These are phyloP conservation scores for Shinisaurus crocodilurus DNA, from an alignment of 2,113 vertebrate species.

Conservation along the genomic window DNA sequence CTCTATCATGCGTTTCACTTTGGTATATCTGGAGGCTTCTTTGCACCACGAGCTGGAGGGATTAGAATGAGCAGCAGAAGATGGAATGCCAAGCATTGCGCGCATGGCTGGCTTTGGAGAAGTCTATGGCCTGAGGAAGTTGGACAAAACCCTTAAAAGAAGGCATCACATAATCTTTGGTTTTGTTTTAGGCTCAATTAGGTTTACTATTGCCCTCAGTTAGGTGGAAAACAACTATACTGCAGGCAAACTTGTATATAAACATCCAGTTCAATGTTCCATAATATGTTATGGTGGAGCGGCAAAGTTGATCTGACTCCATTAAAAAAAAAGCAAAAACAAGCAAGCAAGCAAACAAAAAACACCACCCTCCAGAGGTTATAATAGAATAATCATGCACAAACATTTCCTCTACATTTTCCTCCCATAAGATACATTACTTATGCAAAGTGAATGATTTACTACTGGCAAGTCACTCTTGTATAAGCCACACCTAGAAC, in stretches of 20 bases:
- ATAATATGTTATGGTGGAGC: neutral
- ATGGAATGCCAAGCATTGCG: no score
- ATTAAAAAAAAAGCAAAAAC: neutral
- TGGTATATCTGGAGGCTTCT: neutral
- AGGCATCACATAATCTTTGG: no score
- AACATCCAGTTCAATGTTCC: no score
- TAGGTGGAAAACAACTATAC: no score
- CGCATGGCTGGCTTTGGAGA: neutral
- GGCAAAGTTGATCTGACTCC: neutral
- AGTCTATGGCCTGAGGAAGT: neutral
- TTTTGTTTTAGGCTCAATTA: no score
- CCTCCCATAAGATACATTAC: neutral
- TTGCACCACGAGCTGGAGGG: neutral
- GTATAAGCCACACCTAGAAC: neutral
- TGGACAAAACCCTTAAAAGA: neutral
- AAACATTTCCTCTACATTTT: neutral
- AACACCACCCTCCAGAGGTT: no score
- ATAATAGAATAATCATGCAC: neutral
- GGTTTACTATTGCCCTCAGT: neutral
- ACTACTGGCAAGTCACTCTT: neutral
- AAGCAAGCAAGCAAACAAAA: no score
- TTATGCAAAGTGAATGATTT: neutral
- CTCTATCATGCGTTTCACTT: neutral
- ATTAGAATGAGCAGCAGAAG: neutral
- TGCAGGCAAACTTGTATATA: no score